Evolutionary conservation across 2,113 vertebrate species (phyloP).

Genomic region (Zosterops lateralis): DNA sequence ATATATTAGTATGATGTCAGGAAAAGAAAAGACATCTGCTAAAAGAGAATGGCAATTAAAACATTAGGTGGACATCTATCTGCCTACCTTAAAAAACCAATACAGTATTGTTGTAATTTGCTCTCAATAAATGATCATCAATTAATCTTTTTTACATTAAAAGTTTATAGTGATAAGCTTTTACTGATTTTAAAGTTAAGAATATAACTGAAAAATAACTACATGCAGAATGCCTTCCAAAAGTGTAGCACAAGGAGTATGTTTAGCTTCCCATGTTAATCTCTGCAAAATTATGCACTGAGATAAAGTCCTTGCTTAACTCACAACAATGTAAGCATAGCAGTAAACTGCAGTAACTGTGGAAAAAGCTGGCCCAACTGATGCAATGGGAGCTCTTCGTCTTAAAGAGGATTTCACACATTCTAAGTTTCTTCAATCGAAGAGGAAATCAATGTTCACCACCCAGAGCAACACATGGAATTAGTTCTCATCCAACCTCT

Average conservation of each 20-base stretch:
- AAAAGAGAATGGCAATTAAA: not conserved
- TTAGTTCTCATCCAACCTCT: slow-evolving; percentile 17
- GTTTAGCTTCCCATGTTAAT: slow-evolving; percentile 22
- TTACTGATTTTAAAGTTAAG: slow-evolving; percentile 33
- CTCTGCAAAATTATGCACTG: not conserved
- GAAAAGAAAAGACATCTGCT: not conserved
- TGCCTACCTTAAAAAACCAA: not conserved
- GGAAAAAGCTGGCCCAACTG: not conserved
- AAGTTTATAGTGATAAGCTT: slow-evolving; percentile 10
- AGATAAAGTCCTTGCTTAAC: not conserved
- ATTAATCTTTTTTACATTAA: not conserved
- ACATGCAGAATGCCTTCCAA: not conserved
- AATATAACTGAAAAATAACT: not conserved
- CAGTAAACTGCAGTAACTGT: not conserved
- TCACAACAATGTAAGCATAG: not conserved
- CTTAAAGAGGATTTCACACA: slow-evolving; percentile 40
- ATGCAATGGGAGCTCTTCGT: not conserved
- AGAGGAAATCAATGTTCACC: slow-evolving; percentile 48
- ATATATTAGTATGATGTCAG: not conserved
- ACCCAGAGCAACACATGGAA: slow-evolving; percentile 38
- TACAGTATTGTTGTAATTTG: not conserved
- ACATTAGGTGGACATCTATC: not conserved
- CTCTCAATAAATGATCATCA: not conserved
- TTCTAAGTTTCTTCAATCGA: slow-evolving; percentile 20
- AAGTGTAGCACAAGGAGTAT: not conserved